Base-by-base conservation (phyloP, 2,888 invertebrate genomes). In the Himalopsyche tibetana region DNA sequence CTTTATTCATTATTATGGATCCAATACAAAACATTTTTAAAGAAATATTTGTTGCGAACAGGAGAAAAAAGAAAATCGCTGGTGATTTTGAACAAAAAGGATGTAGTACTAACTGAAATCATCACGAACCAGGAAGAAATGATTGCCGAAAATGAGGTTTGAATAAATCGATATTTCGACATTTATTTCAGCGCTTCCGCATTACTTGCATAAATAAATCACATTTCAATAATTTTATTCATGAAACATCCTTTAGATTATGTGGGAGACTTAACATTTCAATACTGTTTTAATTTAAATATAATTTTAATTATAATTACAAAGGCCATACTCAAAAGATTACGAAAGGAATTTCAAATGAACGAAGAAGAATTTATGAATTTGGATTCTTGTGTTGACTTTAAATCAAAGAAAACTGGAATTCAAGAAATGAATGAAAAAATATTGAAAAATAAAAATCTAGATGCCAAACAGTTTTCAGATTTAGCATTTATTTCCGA, bases 1-100 rank as follows among this genome's bases (percentile, higher is more conserved):
- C 9, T 63, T 56, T 86, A 80, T 51, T 80, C 81, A 9, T 4
- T 40, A 8, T 63, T 86, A 15, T 63, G 55, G 42, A 80, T 81
- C 45, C 38, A 74, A 12, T 86, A 83, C 83, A 86, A 83, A 51
- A 81, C 80, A 6, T 19, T 83, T n/a, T 82, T 86, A 12, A 83
- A 83, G 8, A 63, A 80, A 9, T 86, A 86, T 40, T 63, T 69
- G 28, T 17, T 36, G 4, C 81, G n/a, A 42, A 81, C 83, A 5
- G 56, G 63, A 56, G 81, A 80, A 6, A 83, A 83, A n/a, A 56
- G 81, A 38, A 83, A 80, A 55, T 63, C 80, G 55, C 11, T 86
- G 74, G 83, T 83, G 9, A 80, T 55, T 28, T 80, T 86, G 5
- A 40, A 40, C 17, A 28, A 55, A 63, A 86, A 86, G 15, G 86